A percentile compares a stretch with the other conserved stretches of the same genome.
Conservation (phyloP, 2,888 invertebrate genomes). For the Drosophila cyrtoloma region DNA sequence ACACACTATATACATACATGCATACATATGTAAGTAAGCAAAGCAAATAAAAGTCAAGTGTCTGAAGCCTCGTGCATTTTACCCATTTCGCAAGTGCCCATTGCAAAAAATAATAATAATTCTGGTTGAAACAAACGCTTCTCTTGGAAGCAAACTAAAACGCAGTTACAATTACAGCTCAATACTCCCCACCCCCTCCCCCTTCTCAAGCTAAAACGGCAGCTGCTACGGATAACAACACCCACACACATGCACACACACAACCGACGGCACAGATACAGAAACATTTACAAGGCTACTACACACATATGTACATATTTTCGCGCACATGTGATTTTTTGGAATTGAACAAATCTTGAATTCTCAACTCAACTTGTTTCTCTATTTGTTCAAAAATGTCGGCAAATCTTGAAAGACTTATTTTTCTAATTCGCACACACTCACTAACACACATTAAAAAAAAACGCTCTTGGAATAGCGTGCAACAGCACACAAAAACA, state of each 20-base stretch:
- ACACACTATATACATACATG: not conserved
- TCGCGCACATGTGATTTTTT: conserved; percentile 51
- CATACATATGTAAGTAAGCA: conserved; percentile 10
- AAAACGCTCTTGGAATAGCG: conserved; percentile 43
- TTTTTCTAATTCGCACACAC: conserved; percentile 41
- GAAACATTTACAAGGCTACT: conserved; percentile 34
- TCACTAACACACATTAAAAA: conserved; percentile 9
- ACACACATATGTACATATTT: conserved; percentile 29
- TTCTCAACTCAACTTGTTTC: conserved; percentile 11
- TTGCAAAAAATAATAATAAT: conserved; percentile 15
- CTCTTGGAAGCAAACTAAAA: conserved; percentile 45
- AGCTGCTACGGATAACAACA: conserved; percentile 53
- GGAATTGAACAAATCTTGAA: conserved; percentile 22
- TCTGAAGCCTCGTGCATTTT: conserved; percentile 16
- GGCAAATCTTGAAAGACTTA: conserved; percentile 26
- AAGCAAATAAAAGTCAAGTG: conserved; percentile 34
- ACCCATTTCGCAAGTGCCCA: conserved; percentile 3
- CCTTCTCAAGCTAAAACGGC: conserved; percentile 24
- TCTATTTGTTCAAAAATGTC: not conserved
- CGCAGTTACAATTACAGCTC: conserved; percentile 53
- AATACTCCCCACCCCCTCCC: conserved; percentile 17
- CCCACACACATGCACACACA: conserved; percentile 25
- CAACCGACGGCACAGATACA: conserved; percentile 20
- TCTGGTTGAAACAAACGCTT: conserved; percentile 5
- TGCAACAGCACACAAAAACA: conserved; percentile 56